phyloP scores from a whole-genome alignment of 2,113 vertebrate species.

The Astur gentilis region DNA sequence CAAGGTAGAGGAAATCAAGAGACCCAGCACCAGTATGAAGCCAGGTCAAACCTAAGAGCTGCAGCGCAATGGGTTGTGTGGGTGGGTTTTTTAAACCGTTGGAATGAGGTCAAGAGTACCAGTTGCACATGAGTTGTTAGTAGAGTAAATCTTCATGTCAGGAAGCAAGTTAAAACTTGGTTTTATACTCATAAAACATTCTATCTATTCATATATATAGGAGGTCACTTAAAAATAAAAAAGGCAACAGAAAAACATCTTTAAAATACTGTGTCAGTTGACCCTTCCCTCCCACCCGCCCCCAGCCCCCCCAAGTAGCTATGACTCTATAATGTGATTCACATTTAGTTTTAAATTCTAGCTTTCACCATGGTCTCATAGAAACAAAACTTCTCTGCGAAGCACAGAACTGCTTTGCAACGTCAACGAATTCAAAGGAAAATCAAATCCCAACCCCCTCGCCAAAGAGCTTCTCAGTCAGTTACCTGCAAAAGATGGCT shows the following conservation, averaged over 20 bases:
- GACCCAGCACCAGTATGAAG: slow-evolving; percentile 36
- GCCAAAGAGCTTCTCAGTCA: neutral
- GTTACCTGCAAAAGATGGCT: slow-evolving; percentile 37
- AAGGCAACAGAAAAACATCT: slow-evolving; percentile 69
- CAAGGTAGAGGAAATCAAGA: slow-evolving; percentile 48
- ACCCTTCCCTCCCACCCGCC: neutral
- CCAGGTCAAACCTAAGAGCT: slow-evolving; percentile 65
- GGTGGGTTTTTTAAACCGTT: slow-evolving; percentile 39
- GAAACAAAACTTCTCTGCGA: slow-evolving; percentile 62
- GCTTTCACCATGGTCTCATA: slow-evolving; percentile 68
- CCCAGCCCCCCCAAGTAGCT: neutral
- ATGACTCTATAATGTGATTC: slow-evolving; percentile 61
- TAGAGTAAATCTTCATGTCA: slow-evolving; percentile 66
- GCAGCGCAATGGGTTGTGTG: slow-evolving; percentile 53
- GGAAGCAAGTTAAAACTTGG: slow-evolving; percentile 63
- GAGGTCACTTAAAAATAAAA: slow-evolving; percentile 75
- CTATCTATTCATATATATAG: slow-evolving; percentile 66
- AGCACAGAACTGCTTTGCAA: slow-evolving; percentile 61
- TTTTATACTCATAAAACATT: slow-evolving; percentile 66
- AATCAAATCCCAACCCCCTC: neutral
- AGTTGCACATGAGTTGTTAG: slow-evolving; percentile 71
- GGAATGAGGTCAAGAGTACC: slow-evolving; percentile 75
- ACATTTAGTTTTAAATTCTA: slow-evolving; percentile 63
- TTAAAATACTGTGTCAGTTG: slow-evolving; percentile 70
- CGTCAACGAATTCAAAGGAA: slow-evolving; percentile 52